These are phyloP conservation scores for Vidua macroura DNA, from an alignment of 2,113 vertebrate genomes.

Conservation along the genomic window DNA sequence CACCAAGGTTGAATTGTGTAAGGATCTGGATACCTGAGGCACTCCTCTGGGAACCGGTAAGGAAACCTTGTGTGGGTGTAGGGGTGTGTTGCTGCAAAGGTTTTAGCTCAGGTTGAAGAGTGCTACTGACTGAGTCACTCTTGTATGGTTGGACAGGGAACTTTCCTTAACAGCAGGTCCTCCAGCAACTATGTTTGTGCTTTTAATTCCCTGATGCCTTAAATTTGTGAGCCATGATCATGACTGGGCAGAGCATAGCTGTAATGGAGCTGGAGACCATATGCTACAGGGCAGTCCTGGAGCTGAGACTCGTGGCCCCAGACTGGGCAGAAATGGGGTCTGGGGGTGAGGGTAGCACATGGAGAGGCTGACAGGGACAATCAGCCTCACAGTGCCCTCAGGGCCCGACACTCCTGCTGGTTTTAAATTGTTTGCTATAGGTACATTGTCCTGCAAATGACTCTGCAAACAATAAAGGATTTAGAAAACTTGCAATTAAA, in stretches of 20 bases:
- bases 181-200: not conserved
- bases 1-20: not conserved
- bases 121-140: not conserved
- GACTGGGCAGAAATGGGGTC: not conserved
- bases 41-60: fast-evolving
- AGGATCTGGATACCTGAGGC: too few species aligned
- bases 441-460: not conserved
- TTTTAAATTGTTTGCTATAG: not conserved
- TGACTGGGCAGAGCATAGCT: not conserved
- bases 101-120: not conserved
- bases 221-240: not conserved
- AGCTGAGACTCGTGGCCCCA: not conserved
- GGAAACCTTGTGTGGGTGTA: not conserved
- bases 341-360: fast-evolving
- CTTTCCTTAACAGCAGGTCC: not conserved
- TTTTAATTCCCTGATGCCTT: not conserved
- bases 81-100: fast-evolving
- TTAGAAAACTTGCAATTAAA: not conserved
- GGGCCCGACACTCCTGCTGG: not conserved
- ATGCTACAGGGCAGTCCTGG: too few species aligned
- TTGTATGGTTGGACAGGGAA: not conserved
- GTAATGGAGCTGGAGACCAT: not conserved
- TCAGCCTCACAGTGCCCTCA: not conserved
- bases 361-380: not conserved
- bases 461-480: not conserved